Conservation (phyloP, 35 echinoderm and acorn worm species). For the Stichopus chloronotus region DNA sequence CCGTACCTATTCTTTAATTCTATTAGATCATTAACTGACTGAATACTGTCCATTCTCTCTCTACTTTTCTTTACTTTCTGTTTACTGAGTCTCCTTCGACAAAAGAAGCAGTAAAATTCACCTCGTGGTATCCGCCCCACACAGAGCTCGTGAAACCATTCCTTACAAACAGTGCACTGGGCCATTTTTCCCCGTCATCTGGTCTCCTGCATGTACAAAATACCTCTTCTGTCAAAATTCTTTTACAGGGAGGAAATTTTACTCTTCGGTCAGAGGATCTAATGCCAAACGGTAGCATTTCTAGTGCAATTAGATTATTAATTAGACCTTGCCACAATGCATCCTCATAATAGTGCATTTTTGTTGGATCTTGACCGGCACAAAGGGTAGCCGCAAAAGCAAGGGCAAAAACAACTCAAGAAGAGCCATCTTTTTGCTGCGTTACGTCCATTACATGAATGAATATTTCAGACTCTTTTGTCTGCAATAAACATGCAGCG, state of each 20-base stretch:
- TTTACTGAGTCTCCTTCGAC: too few relatives aligned
- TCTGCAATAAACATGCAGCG: conserved; percentile 22
- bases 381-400: conserved; percentile 8
- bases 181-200: neutral
- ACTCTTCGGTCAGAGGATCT: too few relatives aligned
- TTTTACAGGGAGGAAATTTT: too few relatives aligned
- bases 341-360: too few relatives aligned
- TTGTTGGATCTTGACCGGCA: conserved; percentile 21
- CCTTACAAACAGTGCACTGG: too few relatives aligned
- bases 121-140: too few relatives aligned
- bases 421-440: conserved; percentile 23
- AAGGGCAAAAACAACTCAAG: conserved; percentile 20
- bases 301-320: neutral
- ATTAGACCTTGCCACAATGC: neutral
- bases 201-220: neutral
- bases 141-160: too few relatives aligned
- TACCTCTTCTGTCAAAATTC: too few relatives aligned
- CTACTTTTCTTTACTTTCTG: too few relatives aligned
- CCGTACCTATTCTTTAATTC: neutral
- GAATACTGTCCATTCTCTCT: too few relatives aligned
- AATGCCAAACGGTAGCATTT: neutral
- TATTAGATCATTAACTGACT: neutral
- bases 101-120: too few relatives aligned
- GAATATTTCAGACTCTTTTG: neutral
- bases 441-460: conserved; percentile 32